A percentile compares a stretch with the other conserved stretches of the same genome.
phyloP scores from a whole-genome alignment of 2,797 vertebrate species.

The Intellagama lesueurii region DNA sequence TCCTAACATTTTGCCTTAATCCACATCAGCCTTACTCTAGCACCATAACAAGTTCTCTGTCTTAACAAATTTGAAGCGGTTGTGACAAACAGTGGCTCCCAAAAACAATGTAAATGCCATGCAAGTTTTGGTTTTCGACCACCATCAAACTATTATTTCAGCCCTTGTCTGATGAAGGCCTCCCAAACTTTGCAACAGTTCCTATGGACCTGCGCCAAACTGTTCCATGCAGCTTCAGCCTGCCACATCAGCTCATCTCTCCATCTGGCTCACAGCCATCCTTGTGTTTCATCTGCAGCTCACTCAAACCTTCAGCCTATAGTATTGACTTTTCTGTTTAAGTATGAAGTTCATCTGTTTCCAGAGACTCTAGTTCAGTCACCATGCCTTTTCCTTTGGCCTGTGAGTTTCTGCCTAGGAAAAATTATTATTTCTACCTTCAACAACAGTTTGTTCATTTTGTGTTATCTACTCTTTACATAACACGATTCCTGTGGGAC shows the following conservation, averaged over 20 bases:
- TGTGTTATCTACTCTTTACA: not conserved
- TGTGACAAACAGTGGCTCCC: not conserved
- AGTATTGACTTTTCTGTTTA: slow-evolving; percentile 27
- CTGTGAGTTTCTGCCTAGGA: not conserved
- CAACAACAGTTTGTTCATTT: not conserved
- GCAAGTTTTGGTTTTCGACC: not conserved
- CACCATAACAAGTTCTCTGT: not conserved
- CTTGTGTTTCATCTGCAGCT: not conserved
- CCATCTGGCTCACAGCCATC: slow-evolving; percentile 37
- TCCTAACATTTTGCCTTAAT: not conserved
- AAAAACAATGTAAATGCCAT: slow-evolving; percentile 27
- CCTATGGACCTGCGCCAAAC: slow-evolving; percentile 26
- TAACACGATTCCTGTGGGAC: not conserved
- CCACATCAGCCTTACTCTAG: not conserved
- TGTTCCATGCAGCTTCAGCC: slow-evolving; percentile 23
- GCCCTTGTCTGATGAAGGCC: slow-evolving; percentile 27
- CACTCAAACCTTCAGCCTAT: slow-evolving; percentile 19
- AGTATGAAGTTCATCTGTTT: slow-evolving; percentile 2
- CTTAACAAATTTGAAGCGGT: slow-evolving; percentile 3
- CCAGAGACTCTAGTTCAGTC: slow-evolving; percentile 5
- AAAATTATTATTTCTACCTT: not conserved
- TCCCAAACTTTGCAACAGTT: slow-evolving; percentile 35
- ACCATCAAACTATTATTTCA: slow-evolving; percentile 13
- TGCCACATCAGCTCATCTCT: slow-evolving; percentile 51
- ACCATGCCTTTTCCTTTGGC: not conserved